These are phyloP conservation scores for Euplexia lucipara DNA, from an alignment of 2,888 invertebrate species.

Conservation along the genomic window DNA sequence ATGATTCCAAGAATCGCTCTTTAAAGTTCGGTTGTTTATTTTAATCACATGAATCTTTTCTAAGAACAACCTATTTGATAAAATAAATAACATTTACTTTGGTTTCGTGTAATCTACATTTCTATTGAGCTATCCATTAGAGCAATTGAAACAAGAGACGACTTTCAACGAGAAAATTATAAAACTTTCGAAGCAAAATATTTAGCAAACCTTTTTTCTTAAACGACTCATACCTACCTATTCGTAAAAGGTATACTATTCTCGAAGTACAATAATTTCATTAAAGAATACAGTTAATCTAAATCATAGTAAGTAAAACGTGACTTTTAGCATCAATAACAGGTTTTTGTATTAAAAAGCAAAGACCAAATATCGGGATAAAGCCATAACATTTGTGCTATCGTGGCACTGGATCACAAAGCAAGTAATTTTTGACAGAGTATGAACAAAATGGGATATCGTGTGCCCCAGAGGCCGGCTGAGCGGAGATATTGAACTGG, in stretches of 20 bases:
- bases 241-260: slow-evolving; percentile 13
- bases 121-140: slow-evolving; percentile 46
- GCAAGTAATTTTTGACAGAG: slow-evolving; percentile 82
- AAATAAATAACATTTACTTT: slow-evolving; percentile 42
- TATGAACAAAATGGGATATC: slow-evolving; percentile 81
- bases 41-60: slow-evolving; percentile 33
- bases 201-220: slow-evolving; percentile 35
- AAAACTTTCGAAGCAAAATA: slow-evolving; percentile 47
- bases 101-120: slow-evolving; percentile 44
- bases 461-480: slow-evolving; percentile 76
- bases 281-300: slow-evolving; percentile 6
- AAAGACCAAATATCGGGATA: slow-evolving; percentile 75
- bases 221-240: no score
- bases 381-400: slow-evolving; percentile 80
- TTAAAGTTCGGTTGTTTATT: slow-evolving; percentile 1
- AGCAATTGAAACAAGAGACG: slow-evolving; percentile 44
- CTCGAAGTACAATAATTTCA: neutral
- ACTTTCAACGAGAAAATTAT: slow-evolving; percentile 44
- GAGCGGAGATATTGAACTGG: slow-evolving; percentile 81
- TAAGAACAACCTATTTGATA: slow-evolving; percentile 21
- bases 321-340: slow-evolving; percentile 28
- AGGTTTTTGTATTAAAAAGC: slow-evolving; percentile 62
- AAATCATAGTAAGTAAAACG: slow-evolving; percentile 4
- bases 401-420: slow-evolving; percentile 74
- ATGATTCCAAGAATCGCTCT: slow-evolving; percentile 15